phyloP scores from a whole-genome alignment of 2,113 vertebrate genomes.

The Cacatua alba region DNA sequence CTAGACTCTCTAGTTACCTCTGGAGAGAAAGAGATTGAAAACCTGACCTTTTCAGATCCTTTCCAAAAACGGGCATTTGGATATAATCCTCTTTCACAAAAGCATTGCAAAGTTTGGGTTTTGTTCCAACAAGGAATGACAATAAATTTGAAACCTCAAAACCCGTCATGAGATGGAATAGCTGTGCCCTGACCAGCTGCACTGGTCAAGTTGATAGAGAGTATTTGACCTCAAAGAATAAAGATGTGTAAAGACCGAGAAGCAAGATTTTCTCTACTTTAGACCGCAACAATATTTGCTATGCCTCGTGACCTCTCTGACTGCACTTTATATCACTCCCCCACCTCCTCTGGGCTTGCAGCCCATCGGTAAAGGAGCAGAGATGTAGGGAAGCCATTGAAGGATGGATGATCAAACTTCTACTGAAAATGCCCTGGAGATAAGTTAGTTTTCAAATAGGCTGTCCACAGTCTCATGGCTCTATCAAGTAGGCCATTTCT shows the following conservation, averaged over 20 bases:
- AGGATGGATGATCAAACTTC: constrained; percentile 25
- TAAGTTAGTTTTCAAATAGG: constrained; percentile 1
- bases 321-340: background rate
- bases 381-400: constrained; percentile 36
- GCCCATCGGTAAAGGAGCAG: background rate
- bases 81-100: constrained; percentile 55
- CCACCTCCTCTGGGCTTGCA: background rate
- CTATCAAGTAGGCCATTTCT: constrained; percentile 31
- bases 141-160: constrained; percentile 53
- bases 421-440: constrained; percentile 38
- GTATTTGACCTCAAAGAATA: constrained; percentile 49
- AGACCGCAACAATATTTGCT: constrained; percentile 20
- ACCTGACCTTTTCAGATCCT: constrained; percentile 59
- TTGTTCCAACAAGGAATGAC: constrained; percentile 29
- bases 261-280: constrained; percentile 14
- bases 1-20: constrained; percentile 40
- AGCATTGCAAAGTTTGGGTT: constrained; percentile 43
- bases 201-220: constrained; percentile 26
- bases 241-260: constrained; percentile 19
- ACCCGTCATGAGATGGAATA: constrained; percentile 17
- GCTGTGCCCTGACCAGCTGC: constrained; percentile 36
- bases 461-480: background rate
- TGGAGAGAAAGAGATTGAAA: constrained; percentile 60
- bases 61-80: constrained; percentile 55
- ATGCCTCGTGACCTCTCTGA: background rate